Evolutionary conservation across 2,797 vertebrate species (phyloP).

Genomic region (Hipposideros larvatus): DNA sequence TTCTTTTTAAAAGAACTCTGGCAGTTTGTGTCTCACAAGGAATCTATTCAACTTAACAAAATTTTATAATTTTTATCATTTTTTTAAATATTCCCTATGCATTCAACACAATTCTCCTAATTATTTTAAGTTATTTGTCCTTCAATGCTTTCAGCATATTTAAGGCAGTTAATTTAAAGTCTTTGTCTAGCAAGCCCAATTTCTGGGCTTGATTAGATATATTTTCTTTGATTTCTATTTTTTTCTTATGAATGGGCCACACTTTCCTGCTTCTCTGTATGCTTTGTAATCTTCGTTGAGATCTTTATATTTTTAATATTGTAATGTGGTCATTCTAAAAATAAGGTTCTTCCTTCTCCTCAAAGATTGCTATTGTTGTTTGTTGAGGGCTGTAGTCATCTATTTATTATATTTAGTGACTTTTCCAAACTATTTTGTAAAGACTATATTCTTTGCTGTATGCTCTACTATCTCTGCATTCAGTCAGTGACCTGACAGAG

Average conservation of each 20-base stretch:
- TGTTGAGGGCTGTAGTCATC: not conserved
- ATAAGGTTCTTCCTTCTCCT: not conserved
- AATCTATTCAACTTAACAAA: not conserved
- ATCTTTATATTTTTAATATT: not conserved
- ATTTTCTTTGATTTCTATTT: not conserved
- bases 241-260: not conserved
- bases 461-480: not conserved
- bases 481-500: not conserved
- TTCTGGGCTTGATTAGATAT: not conserved
- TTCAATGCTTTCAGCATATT: not conserved
- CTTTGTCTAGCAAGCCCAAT: not conserved
- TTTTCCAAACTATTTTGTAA: not conserved
- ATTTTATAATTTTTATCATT: not conserved
- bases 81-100: not conserved
- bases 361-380: not conserved
- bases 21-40: not conserved
- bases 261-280: not conserved
- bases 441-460: too few species aligned
- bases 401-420: not conserved
- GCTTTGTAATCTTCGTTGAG: not conserved
- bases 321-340: not conserved
- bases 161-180: not conserved
- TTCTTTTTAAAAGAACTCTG: not conserved
- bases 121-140: not conserved
- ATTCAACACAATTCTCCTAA: not conserved